These are phyloP conservation scores for Papilio polytes DNA, from an alignment of 1,140 invertebrate genomes.

Conservation along the genomic window DNA sequence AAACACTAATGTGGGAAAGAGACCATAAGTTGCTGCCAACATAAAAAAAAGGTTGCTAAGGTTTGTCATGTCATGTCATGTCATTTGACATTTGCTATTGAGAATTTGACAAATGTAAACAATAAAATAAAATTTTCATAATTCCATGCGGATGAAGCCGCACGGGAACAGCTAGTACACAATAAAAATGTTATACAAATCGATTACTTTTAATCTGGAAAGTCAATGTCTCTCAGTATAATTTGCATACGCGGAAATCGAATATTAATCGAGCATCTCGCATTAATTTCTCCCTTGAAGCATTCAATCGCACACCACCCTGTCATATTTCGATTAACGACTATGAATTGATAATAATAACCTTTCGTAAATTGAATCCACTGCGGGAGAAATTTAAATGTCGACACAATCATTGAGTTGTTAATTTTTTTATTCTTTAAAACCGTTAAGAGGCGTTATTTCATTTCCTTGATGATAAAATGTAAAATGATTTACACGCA, in stretches of 20 bases:
- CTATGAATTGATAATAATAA: conserved; percentile 37
- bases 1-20: too few species aligned
- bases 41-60: too few species aligned
- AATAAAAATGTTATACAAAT: conserved; percentile 8
- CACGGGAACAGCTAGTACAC: too few species aligned
- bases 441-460: background rate
- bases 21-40: too few species aligned
- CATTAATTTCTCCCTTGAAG: conserved; percentile 37
- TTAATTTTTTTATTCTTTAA: conserved; percentile 27
- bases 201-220: conserved; percentile 23
- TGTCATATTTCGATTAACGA: conserved; percentile 39
- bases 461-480: conserved; percentile 5
- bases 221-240: conserved; percentile 3
- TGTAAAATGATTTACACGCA: background rate
- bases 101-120: too few species aligned
- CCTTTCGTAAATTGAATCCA: conserved; percentile 36
- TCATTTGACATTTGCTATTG: too few species aligned
- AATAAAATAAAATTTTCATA: too few species aligned
- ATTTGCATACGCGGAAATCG: conserved; percentile 39
- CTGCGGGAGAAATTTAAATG: conserved; percentile 32
- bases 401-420: conserved; percentile 22
- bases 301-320: conserved; percentile 22
- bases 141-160: too few species aligned
- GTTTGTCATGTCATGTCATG: too few species aligned
- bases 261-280: conserved; percentile 35